A percentile compares a stretch with the other conserved stretches of the same genome.
These are phyloP conservation scores for Saturnia japonica DNA, from an alignment of 2,888 invertebrate species.

Conservation along the genomic window DNA sequence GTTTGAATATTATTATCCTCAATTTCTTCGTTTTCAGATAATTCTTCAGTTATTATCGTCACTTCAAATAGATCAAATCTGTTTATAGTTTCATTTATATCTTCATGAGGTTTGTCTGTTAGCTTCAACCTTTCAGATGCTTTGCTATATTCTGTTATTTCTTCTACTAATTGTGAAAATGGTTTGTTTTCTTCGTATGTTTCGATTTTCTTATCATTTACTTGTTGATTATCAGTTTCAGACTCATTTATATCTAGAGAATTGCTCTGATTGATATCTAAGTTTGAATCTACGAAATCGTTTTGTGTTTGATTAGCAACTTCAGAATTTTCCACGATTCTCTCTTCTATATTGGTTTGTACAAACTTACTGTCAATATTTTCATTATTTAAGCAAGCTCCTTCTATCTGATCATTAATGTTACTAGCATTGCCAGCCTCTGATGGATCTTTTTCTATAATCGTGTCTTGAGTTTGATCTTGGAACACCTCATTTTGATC, in stretches of 20 bases:
- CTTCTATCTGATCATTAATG: slow-evolving; percentile 26
- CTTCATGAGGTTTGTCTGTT: slow-evolving; percentile 24
- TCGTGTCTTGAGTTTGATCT: slow-evolving; percentile 22
- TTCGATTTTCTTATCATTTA: slow-evolving; percentile 27
- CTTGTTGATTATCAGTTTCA: slow-evolving; percentile 25
- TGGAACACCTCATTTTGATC: slow-evolving; percentile 9
- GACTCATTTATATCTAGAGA: slow-evolving; percentile 13
- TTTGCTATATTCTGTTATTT: slow-evolving; percentile 45
- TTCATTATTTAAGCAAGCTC: slow-evolving; percentile 16
- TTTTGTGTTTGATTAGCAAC: neutral
- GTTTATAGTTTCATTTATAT: slow-evolving; percentile 29
- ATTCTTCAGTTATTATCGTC: slow-evolving; percentile 61
- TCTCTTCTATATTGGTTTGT: neutral
- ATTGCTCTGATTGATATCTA: neutral
- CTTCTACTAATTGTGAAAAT: slow-evolving; percentile 42
- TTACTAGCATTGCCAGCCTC: slow-evolving; percentile 23
- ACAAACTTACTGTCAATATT: slow-evolving; percentile 7
- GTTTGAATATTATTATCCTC: slow-evolving; percentile 22
- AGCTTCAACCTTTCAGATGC: slow-evolving; percentile 39
- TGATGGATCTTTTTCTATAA: slow-evolving; percentile 4
- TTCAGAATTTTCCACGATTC: neutral
- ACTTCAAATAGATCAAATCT: slow-evolving; percentile 52
- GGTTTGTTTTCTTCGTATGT: slow-evolving; percentile 46
- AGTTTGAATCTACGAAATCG: neutral
- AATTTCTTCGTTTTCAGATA: slow-evolving; percentile 55